These are phyloP conservation scores for Pseudomugil gertrudae DNA, from an alignment of 2,797 vertebrate species.

Conservation along the genomic window DNA sequence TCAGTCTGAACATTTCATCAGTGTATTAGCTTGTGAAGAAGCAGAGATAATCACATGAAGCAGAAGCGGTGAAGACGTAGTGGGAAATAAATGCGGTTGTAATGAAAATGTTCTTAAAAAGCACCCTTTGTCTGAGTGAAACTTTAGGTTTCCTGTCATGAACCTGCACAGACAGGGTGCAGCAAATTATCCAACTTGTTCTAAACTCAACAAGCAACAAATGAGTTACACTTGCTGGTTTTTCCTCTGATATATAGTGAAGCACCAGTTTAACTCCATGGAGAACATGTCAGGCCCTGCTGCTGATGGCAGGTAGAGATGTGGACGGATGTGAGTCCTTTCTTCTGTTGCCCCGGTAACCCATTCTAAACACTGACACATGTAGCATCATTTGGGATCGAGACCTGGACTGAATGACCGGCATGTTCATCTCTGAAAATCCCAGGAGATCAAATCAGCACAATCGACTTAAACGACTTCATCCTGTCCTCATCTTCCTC, in stretches of 20 bases:
- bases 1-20: slow-evolving; percentile 34
- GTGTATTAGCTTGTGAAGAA: slow-evolving; percentile 13
- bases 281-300: too few species aligned
- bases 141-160: background rate
- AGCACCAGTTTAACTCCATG: too few species aligned
- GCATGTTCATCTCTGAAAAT: slow-evolving; percentile 18
- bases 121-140: background rate
- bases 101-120: background rate
- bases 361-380: background rate
- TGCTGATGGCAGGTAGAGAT: too few species aligned
- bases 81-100: background rate
- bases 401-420: background rate
- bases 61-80: background rate
- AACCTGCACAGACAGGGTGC: background rate
- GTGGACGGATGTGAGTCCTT: too few species aligned
- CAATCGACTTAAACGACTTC: slow-evolving; percentile 67
- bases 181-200: background rate
- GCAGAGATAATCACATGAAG: background rate
- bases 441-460: slow-evolving; percentile 50
- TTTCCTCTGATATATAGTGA: too few species aligned
- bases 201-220: too few species aligned
- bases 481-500: slow-evolving; percentile 11
- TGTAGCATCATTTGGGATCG: background rate
- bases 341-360: background rate
- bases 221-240: too few species aligned